Evolutionary conservation across 2,888 invertebrate species (phyloP), one percentile per base, ranked within the genome.

Genomic region (Metellina segmentata): DNA sequence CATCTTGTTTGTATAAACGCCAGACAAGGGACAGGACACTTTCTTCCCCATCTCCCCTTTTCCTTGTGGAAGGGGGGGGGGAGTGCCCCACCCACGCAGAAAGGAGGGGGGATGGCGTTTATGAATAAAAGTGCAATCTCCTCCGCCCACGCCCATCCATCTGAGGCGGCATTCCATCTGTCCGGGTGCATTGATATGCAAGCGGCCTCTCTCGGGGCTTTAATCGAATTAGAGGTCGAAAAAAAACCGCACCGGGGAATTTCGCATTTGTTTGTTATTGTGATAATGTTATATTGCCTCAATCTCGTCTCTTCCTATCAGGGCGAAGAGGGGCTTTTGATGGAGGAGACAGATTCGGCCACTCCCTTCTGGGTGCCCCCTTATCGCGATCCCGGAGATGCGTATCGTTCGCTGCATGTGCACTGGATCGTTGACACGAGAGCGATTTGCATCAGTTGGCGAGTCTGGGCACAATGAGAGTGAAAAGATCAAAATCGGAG

Each of bases 171-270:
- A 79, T 79, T 79, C 79, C 79, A 79, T 79, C 79, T 79, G 79
- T 52, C 79, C 19, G 52, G 61, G 61, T 52, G 51, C 53, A 79
- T 79, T 79, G 79, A 79, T 79, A 79, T 79, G 79, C 79, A 72
- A 72, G 49, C 69, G 72, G 72, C 85, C 85, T 61, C 85, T 86
- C 78, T 70, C 69, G 77, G 52, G 86, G 69, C 6, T 86, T 86
- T 86, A 86, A 86, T 86, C 86, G 86, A 86, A 86, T 86, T 86
- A 86, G 78, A 78, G 48, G 49, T 20, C 79, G 5, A 2, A 20
- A 20, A 53, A 79, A 16, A 78, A 52, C 7, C 11, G 79, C 48
- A 19, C 51, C 9, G 51, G 6, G 19, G 79, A 49, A 13, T 77
- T 77, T 48, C 13, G 13, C 51, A 8, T 53, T 16, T 52, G 6